A percentile compares a stretch with the other conserved stretches of the same genome.
phyloP scores from a whole-genome alignment of 2,113 vertebrate genomes.

The Pseudolaguvia tuberculata region DNA sequence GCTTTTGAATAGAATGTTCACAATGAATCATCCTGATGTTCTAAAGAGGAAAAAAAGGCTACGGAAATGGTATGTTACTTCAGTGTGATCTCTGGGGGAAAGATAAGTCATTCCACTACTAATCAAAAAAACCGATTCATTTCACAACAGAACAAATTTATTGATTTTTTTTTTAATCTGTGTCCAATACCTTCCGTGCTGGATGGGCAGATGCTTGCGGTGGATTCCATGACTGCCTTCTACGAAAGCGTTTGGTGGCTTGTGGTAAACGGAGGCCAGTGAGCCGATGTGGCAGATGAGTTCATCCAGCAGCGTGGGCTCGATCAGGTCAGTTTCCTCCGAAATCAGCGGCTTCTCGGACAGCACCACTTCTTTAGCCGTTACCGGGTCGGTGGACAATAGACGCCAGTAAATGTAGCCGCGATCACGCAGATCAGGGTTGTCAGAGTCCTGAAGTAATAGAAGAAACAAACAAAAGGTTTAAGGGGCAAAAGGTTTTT shows the following conservation, averaged over 20 bases:
- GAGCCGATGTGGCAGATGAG: slow-evolving; percentile 97
- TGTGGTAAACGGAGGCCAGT: slow-evolving; percentile 94
- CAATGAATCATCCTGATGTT: background rate
- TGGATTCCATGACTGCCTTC: slow-evolving; percentile 97
- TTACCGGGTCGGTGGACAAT: slow-evolving; percentile 94
- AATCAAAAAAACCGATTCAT: background rate
- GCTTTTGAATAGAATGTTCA: background rate
- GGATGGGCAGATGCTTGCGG: slow-evolving; percentile 94
- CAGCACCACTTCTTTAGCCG: slow-evolving; percentile 94
- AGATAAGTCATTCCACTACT: background rate
- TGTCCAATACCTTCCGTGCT: slow-evolving; percentile 84
- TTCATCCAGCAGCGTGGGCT: slow-evolving; percentile 92
- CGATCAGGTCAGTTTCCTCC: slow-evolving; percentile 94
- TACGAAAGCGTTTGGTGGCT: slow-evolving; percentile 95
- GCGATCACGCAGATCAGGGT: slow-evolving; percentile 94
- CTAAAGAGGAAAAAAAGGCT: background rate
- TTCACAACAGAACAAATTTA: background rate
- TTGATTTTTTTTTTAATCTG: background rate
- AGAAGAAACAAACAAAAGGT: no score
- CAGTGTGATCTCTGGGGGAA: background rate
- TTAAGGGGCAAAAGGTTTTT: no score
- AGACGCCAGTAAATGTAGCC: slow-evolving; percentile 99
- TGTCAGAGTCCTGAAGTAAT: slow-evolving; percentile 86
- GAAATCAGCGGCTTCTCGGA: slow-evolving; percentile 96
- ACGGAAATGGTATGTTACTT: background rate